Evolutionary conservation across 2,888 invertebrate species (phyloP).

Genomic region (Clistopyga incitator): DNA sequence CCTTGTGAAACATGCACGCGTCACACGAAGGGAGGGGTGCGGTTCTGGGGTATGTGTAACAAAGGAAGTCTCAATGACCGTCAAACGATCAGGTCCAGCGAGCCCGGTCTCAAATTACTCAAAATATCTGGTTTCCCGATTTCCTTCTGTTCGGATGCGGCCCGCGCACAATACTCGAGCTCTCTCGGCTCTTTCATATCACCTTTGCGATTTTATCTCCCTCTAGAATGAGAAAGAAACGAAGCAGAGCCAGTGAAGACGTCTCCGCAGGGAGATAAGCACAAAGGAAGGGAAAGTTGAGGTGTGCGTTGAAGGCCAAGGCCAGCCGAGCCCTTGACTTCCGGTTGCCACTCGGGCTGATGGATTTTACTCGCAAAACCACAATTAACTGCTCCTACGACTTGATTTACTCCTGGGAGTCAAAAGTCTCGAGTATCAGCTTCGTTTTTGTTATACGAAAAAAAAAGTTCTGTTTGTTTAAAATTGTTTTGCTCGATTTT

Average conservation of each 20-base stretch:
- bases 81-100: constrained; percentile 48
- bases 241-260: background rate
- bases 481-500: background rate
- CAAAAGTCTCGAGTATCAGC: background rate
- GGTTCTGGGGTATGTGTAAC: constrained; percentile 1
- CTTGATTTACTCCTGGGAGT: background rate
- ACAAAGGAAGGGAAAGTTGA: constrained; percentile 29
- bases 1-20: background rate
- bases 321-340: constrained; percentile 22
- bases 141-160: constrained; percentile 22
- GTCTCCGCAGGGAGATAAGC: constrained; percentile 4
- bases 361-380: background rate
- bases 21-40: background rate
- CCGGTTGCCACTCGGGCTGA: constrained; percentile 8
- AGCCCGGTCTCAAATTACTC: constrained; percentile 49
- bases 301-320: constrained; percentile 28
- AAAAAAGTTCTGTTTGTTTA: background rate
- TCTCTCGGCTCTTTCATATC: constrained; percentile 12
- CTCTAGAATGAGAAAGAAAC: constrained; percentile 1
- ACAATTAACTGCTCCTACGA: background rate
- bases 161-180: constrained; percentile 6
- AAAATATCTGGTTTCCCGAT: constrained; percentile 58
- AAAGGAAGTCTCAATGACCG: constrained; percentile 58
- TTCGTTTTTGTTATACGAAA: background rate
- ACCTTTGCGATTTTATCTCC: background rate